phyloP scores from a whole-genome alignment of 37 sponge, comb jelly and placozoan genomes.

The Beroe forskalii region DNA sequence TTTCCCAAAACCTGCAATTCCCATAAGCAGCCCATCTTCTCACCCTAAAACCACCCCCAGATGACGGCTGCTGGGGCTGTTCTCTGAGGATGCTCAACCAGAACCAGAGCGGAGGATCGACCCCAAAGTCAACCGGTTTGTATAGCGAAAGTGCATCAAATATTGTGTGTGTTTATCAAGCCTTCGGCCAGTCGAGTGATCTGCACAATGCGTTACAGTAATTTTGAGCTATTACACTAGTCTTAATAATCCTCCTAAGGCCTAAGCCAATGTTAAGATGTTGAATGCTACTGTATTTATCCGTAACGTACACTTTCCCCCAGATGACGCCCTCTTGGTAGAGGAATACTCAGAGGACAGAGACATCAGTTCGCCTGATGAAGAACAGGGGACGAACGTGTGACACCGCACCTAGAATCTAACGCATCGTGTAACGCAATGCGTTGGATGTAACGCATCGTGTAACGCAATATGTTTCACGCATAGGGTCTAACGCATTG shows the following conservation, averaged over 20 bases:
- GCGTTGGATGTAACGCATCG: neutral
- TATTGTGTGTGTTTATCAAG: neutral
- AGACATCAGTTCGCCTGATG: neutral
- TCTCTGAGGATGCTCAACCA: slow-evolving; percentile 24
- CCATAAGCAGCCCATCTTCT: too few relatives aligned
- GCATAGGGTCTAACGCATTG: too few relatives aligned
- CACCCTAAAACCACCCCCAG: too few relatives aligned
- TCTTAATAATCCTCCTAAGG: too few relatives aligned
- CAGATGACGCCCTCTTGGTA: slow-evolving; percentile 11
- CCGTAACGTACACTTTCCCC: too few relatives aligned
- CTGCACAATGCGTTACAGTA: too few relatives aligned
- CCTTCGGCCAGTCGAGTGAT: too few relatives aligned
- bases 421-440: neutral
- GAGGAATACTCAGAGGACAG: neutral
- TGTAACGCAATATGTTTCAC: too few relatives aligned
- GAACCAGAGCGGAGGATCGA: neutral
- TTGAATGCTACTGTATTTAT: too few relatives aligned
- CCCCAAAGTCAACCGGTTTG: slow-evolving; percentile 1
- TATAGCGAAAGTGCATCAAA: neutral
- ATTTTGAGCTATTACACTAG: too few relatives aligned
- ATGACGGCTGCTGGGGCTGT: slow-evolving; percentile 50
- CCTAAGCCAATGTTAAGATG: too few relatives aligned
- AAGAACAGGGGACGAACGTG: slow-evolving; percentile 21
- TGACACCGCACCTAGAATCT: neutral
- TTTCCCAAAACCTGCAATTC: too few relatives aligned